Evolutionary conservation across 1,140 invertebrate species (phyloP).

Genomic region (Drosophila cardini): DNA sequence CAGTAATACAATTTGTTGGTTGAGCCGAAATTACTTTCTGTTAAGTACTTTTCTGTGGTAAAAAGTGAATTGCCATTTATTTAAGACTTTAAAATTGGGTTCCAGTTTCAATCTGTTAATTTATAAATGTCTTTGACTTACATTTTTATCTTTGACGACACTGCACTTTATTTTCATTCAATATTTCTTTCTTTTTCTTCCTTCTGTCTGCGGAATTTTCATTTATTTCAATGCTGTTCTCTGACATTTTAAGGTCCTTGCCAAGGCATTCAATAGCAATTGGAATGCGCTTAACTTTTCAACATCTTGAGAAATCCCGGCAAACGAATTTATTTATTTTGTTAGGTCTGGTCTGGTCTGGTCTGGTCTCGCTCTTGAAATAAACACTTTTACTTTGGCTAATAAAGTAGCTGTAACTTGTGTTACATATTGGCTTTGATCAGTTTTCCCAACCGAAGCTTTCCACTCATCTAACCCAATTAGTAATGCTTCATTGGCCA

Average conservation of each 20-base stretch:
- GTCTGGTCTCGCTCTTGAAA: too few relatives aligned
- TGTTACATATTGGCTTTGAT: conserved; percentile 40
- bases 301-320: conserved; percentile 20
- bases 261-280: not conserved
- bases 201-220: conserved; percentile 6
- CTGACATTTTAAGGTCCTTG: conserved; percentile 18
- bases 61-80: not conserved
- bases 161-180: conserved; percentile 17
- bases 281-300: conserved; percentile 29
- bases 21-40: conserved; percentile 4
- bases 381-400: not conserved
- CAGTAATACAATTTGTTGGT: not conserved
- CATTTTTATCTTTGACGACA: not conserved
- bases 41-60: not conserved
- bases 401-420: conserved; percentile 20
- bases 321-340: conserved; percentile 23
- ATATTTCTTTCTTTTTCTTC: not conserved
- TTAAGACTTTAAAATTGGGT: not conserved
- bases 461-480: conserved; percentile 49
- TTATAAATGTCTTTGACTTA: conserved; percentile 11
- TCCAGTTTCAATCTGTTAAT: conserved; percentile 3
- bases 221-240: conserved; percentile 14
- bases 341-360: not conserved
- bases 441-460: not conserved
- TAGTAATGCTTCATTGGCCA: conserved; percentile 59